Conservation (phyloP, 1,140 invertebrate species). For the Bombus pascuorum region DNA sequence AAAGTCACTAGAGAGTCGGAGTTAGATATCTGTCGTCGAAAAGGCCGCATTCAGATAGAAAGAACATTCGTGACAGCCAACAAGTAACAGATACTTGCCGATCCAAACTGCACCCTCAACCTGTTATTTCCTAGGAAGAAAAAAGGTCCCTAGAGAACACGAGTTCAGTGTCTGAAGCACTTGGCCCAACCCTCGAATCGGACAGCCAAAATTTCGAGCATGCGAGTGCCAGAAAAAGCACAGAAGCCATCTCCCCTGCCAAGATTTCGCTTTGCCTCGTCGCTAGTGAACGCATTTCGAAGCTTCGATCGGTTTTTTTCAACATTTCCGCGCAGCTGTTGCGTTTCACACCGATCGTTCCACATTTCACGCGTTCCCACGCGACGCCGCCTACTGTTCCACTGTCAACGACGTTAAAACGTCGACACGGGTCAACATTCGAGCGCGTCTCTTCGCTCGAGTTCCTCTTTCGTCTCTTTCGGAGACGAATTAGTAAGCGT, state of each 20-base stretch:
- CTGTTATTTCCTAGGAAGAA: not conserved
- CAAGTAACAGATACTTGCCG: not conserved
- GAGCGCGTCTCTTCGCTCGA: not conserved
- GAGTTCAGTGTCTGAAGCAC: conserved; percentile 6
- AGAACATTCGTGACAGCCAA: too few species aligned
- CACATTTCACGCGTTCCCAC: not conserved
- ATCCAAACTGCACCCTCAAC: not conserved
- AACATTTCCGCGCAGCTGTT: not conserved
- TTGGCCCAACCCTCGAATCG: not conserved
- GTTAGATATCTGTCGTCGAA: too few species aligned
- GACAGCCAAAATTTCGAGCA: too few species aligned
- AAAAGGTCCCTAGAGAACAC: not conserved
- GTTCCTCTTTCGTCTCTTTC: not conserved
- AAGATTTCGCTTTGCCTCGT: not conserved
- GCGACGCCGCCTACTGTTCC: not conserved
- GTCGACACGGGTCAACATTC: not conserved
- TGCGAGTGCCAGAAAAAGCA: not conserved
- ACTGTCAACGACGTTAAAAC: not conserved
- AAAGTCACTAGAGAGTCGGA: too few species aligned
- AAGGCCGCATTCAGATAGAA: too few species aligned
- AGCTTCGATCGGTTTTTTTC: not conserved
- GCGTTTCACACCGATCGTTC: not conserved
- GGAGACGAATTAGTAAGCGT: not conserved
- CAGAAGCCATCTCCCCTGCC: not conserved
- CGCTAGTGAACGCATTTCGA: not conserved